Evolutionary conservation across 1,140 invertebrate species (phyloP).

Genomic region (Dolichoris vasculosae): DNA sequence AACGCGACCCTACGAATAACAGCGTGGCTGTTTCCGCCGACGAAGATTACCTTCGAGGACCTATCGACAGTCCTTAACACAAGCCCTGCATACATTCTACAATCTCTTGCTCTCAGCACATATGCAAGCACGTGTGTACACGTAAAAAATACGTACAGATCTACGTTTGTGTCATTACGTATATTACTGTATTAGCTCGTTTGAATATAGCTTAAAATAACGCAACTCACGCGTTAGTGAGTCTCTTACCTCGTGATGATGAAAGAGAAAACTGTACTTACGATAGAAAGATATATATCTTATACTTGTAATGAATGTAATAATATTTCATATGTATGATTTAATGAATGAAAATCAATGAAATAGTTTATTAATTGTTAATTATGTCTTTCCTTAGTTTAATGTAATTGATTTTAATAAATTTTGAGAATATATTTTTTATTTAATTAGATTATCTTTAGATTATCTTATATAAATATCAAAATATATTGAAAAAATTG

Average conservation of each 20-base stretch:
- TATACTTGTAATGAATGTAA: no score
- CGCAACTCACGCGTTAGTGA: conserved; percentile 37
- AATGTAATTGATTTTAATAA: no score
- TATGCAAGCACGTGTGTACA: background rate
- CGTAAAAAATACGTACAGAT: background rate
- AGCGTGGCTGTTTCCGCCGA: conserved; percentile 39
- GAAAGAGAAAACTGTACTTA: background rate
- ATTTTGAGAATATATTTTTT: no score
- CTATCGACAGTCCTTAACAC: conserved; percentile 58
- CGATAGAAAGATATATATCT: no score
- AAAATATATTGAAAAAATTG: no score
- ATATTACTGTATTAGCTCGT: conserved; percentile 27
- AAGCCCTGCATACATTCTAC: conserved; percentile 51
- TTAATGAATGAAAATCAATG: no score
- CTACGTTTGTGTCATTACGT: background rate
- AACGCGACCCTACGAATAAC: conserved; percentile 60
- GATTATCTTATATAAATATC: no score
- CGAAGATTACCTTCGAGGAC: conserved; percentile 71
- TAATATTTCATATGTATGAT: no score
- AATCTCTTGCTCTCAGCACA: background rate
- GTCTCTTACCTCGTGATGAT: background rate
- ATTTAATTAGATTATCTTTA: no score
- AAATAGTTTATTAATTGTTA: no score
- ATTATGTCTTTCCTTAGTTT: no score
- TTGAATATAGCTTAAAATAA: conserved; percentile 62